Evolutionary conservation across 2,888 invertebrate species (phyloP).

Genomic region (Amiota mariae): DNA sequence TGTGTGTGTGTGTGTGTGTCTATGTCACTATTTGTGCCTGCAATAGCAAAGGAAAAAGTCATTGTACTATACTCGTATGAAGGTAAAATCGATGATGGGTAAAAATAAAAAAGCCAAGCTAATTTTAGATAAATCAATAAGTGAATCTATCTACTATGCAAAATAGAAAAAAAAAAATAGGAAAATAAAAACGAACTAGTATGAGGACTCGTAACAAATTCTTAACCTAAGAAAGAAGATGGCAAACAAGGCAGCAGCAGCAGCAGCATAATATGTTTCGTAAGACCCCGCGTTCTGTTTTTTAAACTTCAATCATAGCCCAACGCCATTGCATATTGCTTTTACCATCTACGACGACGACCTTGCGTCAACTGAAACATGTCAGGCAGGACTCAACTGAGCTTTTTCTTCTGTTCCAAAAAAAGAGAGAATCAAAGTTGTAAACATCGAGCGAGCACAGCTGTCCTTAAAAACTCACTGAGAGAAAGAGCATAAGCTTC

Average conservation of each 20-base stretch:
- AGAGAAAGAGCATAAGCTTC: not conserved
- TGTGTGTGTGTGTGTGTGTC: no score
- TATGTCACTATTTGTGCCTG: not conserved
- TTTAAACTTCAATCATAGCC: not conserved
- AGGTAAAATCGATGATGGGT: conserved; percentile 1
- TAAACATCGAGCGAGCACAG: not conserved
- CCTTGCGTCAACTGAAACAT: conserved; percentile 22
- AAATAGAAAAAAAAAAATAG: not conserved
- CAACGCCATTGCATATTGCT: not conserved
- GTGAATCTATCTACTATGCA: no score
- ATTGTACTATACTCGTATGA: conserved; percentile 13
- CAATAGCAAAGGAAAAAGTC: conserved; percentile 8
- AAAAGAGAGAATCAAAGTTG: no score
- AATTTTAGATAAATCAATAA: no score
- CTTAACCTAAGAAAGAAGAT: no score
- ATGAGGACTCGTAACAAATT: no score
- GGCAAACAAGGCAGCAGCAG: no score
- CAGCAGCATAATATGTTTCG: no score
- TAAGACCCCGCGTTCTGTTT: no score
- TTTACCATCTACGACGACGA: not conserved
- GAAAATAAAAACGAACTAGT: not conserved
- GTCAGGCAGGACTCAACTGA: not conserved
- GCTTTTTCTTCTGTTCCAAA: no score
- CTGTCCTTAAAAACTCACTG: not conserved
- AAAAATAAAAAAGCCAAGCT: no score